Evolutionary conservation across 2,113 vertebrate species (phyloP).

Genomic region (Micromys minutus): DNA sequence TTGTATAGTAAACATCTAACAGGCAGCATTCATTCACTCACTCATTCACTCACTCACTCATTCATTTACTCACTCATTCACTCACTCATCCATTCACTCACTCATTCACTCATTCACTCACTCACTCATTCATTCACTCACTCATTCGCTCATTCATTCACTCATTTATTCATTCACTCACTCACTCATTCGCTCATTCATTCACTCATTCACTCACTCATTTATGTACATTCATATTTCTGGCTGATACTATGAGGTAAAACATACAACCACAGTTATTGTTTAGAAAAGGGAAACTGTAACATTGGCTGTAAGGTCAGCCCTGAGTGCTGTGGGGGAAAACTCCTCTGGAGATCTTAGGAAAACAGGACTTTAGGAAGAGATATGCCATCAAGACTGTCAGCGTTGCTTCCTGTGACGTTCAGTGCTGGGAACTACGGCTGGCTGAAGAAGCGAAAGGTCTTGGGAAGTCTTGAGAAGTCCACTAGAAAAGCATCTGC

Average conservation of each 20-base stretch:
- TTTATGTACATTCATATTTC: not conserved
- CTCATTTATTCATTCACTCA: not conserved
- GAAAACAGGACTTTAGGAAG: not conserved
- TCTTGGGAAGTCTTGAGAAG: not conserved
- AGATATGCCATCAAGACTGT: not conserved
- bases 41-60: not conserved
- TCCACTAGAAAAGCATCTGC: not conserved
- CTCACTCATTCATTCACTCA: not conserved
- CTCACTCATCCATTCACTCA: not conserved
- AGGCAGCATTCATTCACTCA: not conserved
- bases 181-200: not conserved
- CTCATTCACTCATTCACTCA: not conserved
- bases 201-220: not conserved
- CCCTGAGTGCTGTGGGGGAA: not conserved
- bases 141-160: not conserved
- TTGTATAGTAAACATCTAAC: not conserved
- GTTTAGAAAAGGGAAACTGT: not conserved
- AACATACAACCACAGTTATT: not conserved
- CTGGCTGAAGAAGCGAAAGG: not conserved
- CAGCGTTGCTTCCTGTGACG: not conserved
- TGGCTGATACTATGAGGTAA: not conserved
- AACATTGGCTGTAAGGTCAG: not conserved
- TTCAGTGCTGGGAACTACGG: not conserved
- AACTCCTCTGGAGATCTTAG: not conserved
- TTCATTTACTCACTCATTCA: not conserved